phyloP scores from a whole-genome alignment of 2,888 invertebrate species.

The Coelogynopora nodosa region DNA sequence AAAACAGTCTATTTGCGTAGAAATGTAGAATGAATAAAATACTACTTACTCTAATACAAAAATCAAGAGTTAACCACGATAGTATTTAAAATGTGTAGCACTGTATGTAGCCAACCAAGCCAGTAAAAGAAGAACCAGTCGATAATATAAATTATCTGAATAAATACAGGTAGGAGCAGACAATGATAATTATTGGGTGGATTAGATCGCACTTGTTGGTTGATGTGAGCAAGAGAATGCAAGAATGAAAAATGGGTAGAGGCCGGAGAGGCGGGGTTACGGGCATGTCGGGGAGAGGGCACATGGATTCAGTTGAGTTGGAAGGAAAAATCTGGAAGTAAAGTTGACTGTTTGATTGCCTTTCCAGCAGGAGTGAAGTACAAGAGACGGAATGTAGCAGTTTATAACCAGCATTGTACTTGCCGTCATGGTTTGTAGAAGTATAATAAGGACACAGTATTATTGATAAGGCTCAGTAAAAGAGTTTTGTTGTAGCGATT shows the following conservation, averaged over 20 bases:
- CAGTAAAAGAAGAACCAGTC: slow-evolving; percentile 10
- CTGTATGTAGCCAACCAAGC: background rate
- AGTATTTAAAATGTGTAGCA: background rate
- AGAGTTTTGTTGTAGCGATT: background rate
- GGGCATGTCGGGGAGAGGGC: background rate
- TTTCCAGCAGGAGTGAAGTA: background rate
- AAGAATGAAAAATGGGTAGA: no score
- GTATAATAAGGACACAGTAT: no score
- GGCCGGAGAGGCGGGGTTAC: background rate
- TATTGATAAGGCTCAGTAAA: background rate
- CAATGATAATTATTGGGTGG: slow-evolving; percentile 25
- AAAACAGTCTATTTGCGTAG: background rate
- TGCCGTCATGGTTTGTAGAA: slow-evolving; percentile 4
- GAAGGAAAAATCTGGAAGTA: background rate
- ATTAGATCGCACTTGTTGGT: slow-evolving; percentile 18
- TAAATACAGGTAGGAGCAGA: slow-evolving; percentile 5
- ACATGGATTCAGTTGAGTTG: background rate
- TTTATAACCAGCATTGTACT: slow-evolving; percentile 15
- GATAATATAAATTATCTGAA: slow-evolving; percentile 10
- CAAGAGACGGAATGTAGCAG: slow-evolving; percentile 13
- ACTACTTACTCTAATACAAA: background rate
- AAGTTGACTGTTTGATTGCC: slow-evolving; percentile 8
- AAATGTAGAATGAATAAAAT: background rate
- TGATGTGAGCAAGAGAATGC: slow-evolving; percentile 3
- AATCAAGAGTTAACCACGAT: background rate